phyloP scores from a whole-genome alignment of 2,113 vertebrate species.

The Hydrolagus affinis region DNA sequence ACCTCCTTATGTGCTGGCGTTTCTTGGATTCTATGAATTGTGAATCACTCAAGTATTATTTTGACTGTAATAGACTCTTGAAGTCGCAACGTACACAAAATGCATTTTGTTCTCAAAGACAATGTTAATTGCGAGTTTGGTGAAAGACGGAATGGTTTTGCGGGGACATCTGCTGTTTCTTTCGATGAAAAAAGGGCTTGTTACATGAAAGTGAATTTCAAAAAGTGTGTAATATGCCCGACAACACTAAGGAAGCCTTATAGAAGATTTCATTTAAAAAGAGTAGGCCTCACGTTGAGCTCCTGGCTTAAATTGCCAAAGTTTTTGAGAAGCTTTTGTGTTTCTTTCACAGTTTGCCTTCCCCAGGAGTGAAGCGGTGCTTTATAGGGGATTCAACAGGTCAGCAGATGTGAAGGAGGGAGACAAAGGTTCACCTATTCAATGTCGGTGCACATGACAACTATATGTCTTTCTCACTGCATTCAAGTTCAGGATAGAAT shows the following conservation, averaged over 20 bases:
- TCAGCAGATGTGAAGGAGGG: constrained; percentile 57
- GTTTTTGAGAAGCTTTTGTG: constrained; percentile 51
- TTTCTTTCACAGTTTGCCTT: constrained; percentile 36
- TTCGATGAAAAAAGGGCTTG: not conserved
- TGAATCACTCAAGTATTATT: not conserved
- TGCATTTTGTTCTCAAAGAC: not conserved
- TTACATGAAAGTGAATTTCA: not conserved
- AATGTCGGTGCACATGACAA: constrained; percentile 53
- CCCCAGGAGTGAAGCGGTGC: constrained; percentile 40
- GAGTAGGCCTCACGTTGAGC: not conserved
- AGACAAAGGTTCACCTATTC: constrained; percentile 67
- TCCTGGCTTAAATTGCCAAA: constrained; percentile 36
- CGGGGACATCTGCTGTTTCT: not conserved
- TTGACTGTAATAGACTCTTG: not conserved
- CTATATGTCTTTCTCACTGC: constrained; percentile 50
- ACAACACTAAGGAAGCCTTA: not conserved
- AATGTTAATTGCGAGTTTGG: not conserved
- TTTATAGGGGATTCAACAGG: constrained; percentile 53
- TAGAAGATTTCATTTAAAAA: not conserved
- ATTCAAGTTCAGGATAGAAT: constrained; percentile 47
- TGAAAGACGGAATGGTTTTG: not conserved
- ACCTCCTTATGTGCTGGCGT: not conserved
- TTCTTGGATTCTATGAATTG: not conserved
- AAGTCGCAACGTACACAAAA: not conserved
- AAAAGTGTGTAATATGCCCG: not conserved